Evolutionary conservation across 1,140 invertebrate genomes (phyloP).

Genomic region (Zaprionus vittiger): DNA sequence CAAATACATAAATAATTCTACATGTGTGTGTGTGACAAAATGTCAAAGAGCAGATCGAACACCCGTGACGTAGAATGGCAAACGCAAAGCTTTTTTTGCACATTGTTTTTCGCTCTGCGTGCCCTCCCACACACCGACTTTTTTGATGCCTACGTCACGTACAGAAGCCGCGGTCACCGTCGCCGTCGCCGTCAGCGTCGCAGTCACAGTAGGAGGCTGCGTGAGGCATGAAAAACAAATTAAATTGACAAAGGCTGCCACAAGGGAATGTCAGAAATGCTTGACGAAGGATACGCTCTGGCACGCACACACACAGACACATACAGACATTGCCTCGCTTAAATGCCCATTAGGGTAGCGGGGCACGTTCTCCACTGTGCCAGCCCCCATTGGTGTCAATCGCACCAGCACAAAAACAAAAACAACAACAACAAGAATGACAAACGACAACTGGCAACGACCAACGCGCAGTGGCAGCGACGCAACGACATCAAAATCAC

Average conservation of each 20-base stretch:
- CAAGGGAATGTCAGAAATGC: constrained; percentile 36
- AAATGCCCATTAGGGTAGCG: constrained; percentile 56
- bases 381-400: constrained; percentile 26
- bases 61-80: constrained; percentile 58
- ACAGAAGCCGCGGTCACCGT: constrained; percentile 7
- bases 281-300: constrained; percentile 53
- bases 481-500: constrained; percentile 55
- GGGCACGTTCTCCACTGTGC: constrained; percentile 35
- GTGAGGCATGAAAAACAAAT: constrained; percentile 38
- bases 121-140: background rate
- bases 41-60: constrained; percentile 65
- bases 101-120: constrained; percentile 22
- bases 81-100: constrained; percentile 43
- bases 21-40: constrained; percentile 44
- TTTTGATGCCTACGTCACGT: constrained; percentile 40
- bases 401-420: constrained; percentile 20
- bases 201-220: constrained; percentile 44
- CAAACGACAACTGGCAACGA: constrained; percentile 32
- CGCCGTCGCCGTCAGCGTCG: background rate
- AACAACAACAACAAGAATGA: constrained; percentile 32
- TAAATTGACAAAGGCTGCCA: constrained; percentile 36
- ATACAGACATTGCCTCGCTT: constrained; percentile 9
- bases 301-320: constrained; percentile 26
- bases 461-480: constrained; percentile 41
- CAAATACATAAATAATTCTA: background rate